Evolutionary conservation across 2,888 invertebrate genomes (phyloP).

Genomic region (Pteria penguin): DNA sequence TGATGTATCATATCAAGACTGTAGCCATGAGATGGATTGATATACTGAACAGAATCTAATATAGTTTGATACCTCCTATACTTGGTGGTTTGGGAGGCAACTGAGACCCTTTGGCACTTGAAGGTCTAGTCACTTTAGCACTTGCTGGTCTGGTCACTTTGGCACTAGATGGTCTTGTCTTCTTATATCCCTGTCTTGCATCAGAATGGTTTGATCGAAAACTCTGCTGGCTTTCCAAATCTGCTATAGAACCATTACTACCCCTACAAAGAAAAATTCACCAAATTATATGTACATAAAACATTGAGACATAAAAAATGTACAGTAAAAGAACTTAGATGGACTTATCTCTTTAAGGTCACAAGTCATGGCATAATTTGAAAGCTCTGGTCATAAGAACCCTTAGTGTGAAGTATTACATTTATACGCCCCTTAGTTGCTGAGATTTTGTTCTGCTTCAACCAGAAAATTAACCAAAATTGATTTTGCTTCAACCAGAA

Average conservation of each 20-base stretch:
- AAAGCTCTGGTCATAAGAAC: background rate
- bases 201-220: constrained; percentile 15
- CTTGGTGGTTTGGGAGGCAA: constrained; percentile 36
- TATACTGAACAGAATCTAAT: too few relatives aligned
- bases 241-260: constrained; percentile 69
- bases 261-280: too few relatives aligned
- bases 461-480: background rate
- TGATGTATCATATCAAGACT: too few relatives aligned
- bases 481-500: background rate
- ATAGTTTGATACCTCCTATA: constrained; percentile 26
- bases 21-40: too few relatives aligned
- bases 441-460: background rate
- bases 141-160: constrained; percentile 58
- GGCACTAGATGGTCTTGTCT: constrained; percentile 58
- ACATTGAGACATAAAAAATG: too few relatives aligned
- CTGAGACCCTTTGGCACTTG: constrained; percentile 67
- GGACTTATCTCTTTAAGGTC: too few relatives aligned
- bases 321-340: too few relatives aligned
- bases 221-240: constrained; percentile 59
- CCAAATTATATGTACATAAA: too few relatives aligned
- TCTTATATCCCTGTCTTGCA: constrained; percentile 23
- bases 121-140: constrained; percentile 63
- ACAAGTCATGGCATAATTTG: background rate
- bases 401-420: background rate
- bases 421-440: background rate